Evolutionary conservation across 2,113 vertebrate genomes (phyloP), one percentile per base, ranked within the genome.

Genomic region (Sinosuthora webbiana): DNA sequence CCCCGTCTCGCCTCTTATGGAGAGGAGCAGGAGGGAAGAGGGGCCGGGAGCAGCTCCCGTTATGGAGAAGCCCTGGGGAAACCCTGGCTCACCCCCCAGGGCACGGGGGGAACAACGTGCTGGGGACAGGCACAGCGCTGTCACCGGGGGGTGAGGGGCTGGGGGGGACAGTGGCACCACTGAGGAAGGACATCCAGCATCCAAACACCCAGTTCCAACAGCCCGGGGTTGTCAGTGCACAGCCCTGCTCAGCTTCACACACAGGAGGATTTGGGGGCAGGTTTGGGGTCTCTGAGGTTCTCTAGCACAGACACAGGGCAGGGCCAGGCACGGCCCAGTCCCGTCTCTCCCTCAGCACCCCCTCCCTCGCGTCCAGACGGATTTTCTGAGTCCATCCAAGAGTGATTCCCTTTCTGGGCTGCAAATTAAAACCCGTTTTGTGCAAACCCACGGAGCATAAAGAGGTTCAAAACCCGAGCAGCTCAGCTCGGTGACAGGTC

Each of bases 61-160:
- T 97, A 97, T 90, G 97, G 97, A 96, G 92, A 96, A 77, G 76
- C 83, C 74, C 42, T 23, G 90, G 95, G 97, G 94, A 93, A 96
- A 8, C 92, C 97, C 96, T 85, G 59, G 75, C 82, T 78, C n/a
- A 0, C 1, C 30, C 15, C 55, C 45, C 14, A 2, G n/a, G 69
- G 44, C 50, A 5, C 12, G 3, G 25, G 1, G 47, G 28, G 42
- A 9, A 25, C 44, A 41, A 6, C 16, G 55, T 8, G 42, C 90
- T 27, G 0, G 68, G 63, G 84, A 42, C 9, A 8, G 20, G 24
- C 13, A 21, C 49, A 50, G 45, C 1, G 0, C 5, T 44, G 47
- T 15, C 41, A 21, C 41, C 2, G 1, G 0, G 1, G 41, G 35
- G 3, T 0, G 13, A 30, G 39, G 57, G 5, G 7, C 44, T 10